These are phyloP conservation scores for Sitta carolinensis DNA, from an alignment of 2,797 vertebrate species.

Conservation along the genomic window DNA sequence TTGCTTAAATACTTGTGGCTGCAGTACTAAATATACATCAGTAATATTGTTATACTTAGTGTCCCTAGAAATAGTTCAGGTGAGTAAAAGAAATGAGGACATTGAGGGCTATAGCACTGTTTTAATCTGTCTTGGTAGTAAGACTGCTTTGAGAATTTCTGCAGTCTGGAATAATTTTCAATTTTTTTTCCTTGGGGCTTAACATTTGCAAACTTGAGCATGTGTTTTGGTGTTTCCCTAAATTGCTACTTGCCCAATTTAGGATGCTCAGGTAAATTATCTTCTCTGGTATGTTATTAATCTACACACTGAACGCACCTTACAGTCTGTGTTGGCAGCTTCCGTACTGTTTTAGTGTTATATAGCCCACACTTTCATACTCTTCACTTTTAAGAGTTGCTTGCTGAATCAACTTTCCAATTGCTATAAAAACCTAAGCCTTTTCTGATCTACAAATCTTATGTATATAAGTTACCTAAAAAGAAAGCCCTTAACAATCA, in stretches of 20 bases:
- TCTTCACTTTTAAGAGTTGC: not conserved
- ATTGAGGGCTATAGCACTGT: not conserved
- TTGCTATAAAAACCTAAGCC: not conserved
- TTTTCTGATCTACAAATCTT: not conserved
- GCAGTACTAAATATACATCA: not conserved
- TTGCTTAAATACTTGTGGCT: slow-evolving; percentile 19
- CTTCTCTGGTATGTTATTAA: not conserved
- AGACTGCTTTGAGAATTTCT: not conserved
- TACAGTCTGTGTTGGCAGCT: not conserved
- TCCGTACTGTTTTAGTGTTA: not conserved
- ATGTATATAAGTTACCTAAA: not conserved
- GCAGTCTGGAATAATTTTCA: not conserved
- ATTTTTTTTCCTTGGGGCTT: not conserved
- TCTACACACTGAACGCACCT: not conserved
- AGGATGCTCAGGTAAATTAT: not conserved
- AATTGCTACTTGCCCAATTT: not conserved
- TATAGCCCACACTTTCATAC: not conserved
- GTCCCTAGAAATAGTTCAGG: not conserved
- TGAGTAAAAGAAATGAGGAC: not conserved
- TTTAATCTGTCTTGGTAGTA: not conserved
- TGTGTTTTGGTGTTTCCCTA: not conserved
- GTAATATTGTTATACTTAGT: not conserved
- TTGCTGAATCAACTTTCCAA: not conserved
- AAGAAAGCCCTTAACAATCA: not conserved
- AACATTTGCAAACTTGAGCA: not conserved